Conservation (phyloP, 2,888 invertebrate genomes). For the Argyresthia goedartella region DNA sequence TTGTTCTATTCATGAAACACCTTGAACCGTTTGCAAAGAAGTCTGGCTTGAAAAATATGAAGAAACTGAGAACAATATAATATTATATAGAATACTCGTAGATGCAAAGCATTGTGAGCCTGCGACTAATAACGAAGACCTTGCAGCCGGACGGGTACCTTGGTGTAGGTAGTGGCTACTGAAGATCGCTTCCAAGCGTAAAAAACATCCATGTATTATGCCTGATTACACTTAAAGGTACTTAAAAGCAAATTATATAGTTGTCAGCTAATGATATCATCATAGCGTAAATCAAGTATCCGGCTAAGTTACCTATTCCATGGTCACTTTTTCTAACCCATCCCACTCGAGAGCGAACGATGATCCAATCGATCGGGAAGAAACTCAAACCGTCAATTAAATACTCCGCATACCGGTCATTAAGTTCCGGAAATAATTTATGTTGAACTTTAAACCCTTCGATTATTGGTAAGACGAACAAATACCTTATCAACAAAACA, state of each 20-base stretch:
- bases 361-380: constrained; percentile 32
- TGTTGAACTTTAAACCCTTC: constrained; percentile 3
- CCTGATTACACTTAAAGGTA: not conserved
- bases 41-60: too few relatives aligned
- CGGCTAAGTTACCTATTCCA: constrained; percentile 54
- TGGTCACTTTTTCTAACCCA: constrained; percentile 58
- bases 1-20: too few relatives aligned
- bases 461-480: not conserved
- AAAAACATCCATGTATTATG: not conserved
- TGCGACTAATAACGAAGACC: not conserved
- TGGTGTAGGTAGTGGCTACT: too few relatives aligned
- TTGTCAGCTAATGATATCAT: constrained; percentile 54
- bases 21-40: too few relatives aligned
- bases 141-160: not conserved
- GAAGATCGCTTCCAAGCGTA: too few relatives aligned
- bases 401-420: constrained; percentile 17
- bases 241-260: not conserved
- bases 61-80: not conserved
- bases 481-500: not conserved
- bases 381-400: constrained; percentile 27
- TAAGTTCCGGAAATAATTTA: constrained; percentile 27
- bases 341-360: constrained; percentile 30
- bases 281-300: constrained; percentile 44
- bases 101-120: not conserved
- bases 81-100: not conserved